These are phyloP conservation scores for Cacoxenus indagator DNA, from an alignment of 2,888 invertebrate genomes.

Conservation along the genomic window DNA sequence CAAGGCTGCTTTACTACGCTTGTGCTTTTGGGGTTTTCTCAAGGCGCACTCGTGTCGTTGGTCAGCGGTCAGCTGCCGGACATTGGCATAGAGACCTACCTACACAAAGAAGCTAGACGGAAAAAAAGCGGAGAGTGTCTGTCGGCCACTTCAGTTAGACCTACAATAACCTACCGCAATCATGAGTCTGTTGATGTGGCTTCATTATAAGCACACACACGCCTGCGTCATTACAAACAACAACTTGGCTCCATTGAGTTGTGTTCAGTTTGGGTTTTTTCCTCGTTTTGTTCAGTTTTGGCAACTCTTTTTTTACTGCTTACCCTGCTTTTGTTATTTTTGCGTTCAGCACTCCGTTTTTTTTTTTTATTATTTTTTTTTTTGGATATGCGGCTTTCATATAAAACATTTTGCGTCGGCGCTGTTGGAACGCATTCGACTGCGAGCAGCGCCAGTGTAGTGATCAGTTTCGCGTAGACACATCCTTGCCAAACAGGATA, in stretches of 20 bases:
- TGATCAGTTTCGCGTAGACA: slow-evolving; percentile 24
- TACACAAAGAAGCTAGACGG: not conserved
- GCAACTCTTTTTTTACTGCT: slow-evolving; percentile 34
- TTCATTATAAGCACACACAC: slow-evolving; percentile 4
- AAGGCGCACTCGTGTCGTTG: slow-evolving; percentile 44
- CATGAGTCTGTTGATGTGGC: slow-evolving; percentile 45
- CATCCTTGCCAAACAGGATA: slow-evolving; percentile 44
- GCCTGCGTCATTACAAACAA: slow-evolving; percentile 30
- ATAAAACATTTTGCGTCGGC: slow-evolving; percentile 60
- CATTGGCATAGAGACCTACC: slow-evolving; percentile 24
- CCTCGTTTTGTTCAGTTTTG: slow-evolving; percentile 23
- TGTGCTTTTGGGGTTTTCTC: slow-evolving; percentile 62
- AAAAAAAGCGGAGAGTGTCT: too few species aligned
- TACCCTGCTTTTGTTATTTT: slow-evolving; percentile 27
- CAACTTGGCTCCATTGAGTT: slow-evolving; percentile 16
- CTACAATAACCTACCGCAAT: slow-evolving; percentile 56
- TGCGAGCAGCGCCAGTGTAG: slow-evolving; percentile 44
- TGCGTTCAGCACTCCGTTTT: slow-evolving; percentile 41
- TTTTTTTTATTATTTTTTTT: slow-evolving; percentile 23
- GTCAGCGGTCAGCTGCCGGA: slow-evolving; percentile 42
- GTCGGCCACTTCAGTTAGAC: too few species aligned
- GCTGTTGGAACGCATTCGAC: slow-evolving; percentile 58
- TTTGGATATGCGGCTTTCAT: slow-evolving; percentile 51
- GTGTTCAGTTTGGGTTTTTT: slow-evolving; percentile 21
- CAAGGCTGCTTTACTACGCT: slow-evolving; percentile 59